These are phyloP conservation scores for Bombyx mandarina DNA, from an alignment of 1,140 invertebrate species.

Conservation along the genomic window DNA sequence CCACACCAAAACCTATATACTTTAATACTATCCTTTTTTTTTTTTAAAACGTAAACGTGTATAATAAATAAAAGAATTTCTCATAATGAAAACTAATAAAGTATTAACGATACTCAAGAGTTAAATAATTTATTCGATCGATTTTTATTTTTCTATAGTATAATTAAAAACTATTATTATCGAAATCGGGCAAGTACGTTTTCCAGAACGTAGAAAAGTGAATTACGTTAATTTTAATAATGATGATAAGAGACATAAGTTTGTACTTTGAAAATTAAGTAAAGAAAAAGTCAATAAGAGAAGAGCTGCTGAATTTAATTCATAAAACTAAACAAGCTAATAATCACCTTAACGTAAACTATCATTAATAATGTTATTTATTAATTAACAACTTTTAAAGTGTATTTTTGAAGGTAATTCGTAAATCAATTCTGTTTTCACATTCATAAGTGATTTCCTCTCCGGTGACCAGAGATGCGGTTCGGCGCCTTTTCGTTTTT, in stretches of 20 bases:
- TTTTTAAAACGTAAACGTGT: slow-evolving; percentile 20
- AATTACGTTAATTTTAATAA: slow-evolving; percentile 19
- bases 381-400: slow-evolving; percentile 36
- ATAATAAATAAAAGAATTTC: slow-evolving; percentile 55
- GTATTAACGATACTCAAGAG: slow-evolving; percentile 5
- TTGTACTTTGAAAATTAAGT: slow-evolving; percentile 67
- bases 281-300: slow-evolving; percentile 32
- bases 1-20: slow-evolving; percentile 24
- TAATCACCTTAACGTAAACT: slow-evolving; percentile 45
- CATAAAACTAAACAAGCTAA: slow-evolving; percentile 43
- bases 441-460: slow-evolving; percentile 39
- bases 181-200: slow-evolving; percentile 20
- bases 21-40: slow-evolving; percentile 40
- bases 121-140: slow-evolving; percentile 55
- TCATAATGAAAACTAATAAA: slow-evolving; percentile 41
- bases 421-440: slow-evolving; percentile 17
- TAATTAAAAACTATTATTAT: slow-evolving; percentile 43
- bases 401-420: slow-evolving; percentile 26
- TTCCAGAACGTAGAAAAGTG: slow-evolving; percentile 43
- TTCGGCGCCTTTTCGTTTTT: slow-evolving; percentile 19
- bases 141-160: slow-evolving; percentile 11
- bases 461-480: slow-evolving; percentile 18
- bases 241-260: slow-evolving; percentile 53
- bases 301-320: slow-evolving; percentile 56
- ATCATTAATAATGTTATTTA: slow-evolving; percentile 21